These are phyloP conservation scores for Molossus molossus DNA, from an alignment of 2,797 vertebrate genomes.

Conservation along the genomic window DNA sequence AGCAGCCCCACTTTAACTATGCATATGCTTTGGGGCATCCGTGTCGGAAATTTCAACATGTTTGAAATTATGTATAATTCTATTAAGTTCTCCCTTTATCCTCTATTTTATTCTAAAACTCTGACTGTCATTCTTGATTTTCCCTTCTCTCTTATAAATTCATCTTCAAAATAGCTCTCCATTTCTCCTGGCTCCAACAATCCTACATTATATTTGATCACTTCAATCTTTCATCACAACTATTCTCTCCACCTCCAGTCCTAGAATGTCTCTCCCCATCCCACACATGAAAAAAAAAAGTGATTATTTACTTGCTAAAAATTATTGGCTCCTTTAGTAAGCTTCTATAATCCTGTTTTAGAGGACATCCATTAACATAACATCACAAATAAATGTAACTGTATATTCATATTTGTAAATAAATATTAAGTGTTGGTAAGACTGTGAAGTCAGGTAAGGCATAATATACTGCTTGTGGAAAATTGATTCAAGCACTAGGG, in stretches of 20 bases:
- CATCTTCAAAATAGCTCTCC: not conserved
- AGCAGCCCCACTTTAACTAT: not conserved
- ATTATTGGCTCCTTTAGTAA: not conserved
- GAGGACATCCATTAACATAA: not conserved
- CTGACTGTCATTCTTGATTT: not conserved
- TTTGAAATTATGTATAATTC: not conserved
- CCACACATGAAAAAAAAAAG: not conserved
- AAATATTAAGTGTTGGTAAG: not conserved
- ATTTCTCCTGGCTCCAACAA: not conserved
- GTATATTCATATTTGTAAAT: not conserved
- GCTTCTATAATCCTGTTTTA: not conserved
- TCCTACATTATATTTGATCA: not conserved
- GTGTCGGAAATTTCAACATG: not conserved
- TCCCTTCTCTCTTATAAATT: not conserved
- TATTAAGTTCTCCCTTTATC: not conserved
- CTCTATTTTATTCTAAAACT: not conserved
- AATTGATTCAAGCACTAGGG: not conserved
- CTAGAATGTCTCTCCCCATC: not conserved
- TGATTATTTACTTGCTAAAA: not conserved
- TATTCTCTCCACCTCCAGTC: not conserved
- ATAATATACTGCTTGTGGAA: not conserved
- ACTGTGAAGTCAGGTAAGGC: not conserved
- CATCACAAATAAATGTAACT: not conserved
- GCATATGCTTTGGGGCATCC: rapidly evolving
- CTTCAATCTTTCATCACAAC: not conserved